phyloP scores from a whole-genome alignment of 1,140 invertebrate species.

The Wasmannia auropunctata region DNA sequence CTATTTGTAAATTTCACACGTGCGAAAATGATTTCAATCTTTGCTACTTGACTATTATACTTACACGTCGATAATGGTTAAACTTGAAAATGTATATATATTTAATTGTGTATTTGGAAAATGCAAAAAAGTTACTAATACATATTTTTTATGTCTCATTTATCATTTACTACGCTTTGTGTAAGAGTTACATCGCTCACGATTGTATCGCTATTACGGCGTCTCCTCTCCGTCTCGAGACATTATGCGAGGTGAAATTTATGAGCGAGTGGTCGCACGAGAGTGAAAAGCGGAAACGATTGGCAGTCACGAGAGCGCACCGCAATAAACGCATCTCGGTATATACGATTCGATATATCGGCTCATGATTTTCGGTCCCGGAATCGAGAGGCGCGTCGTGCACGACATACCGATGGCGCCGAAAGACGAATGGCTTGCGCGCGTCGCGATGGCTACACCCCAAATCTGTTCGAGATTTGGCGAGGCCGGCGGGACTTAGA shows the following conservation, averaged over 20 bases:
- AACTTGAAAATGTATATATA: background rate
- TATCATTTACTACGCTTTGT: background rate
- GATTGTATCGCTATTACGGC: background rate
- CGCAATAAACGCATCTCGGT: constrained; percentile 53
- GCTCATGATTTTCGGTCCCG: constrained; percentile 49
- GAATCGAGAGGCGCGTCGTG: constrained; percentile 60
- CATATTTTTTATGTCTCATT: background rate
- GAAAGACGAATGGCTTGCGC: constrained; percentile 70
- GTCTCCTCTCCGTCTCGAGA: background rate
- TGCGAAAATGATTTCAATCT: background rate
- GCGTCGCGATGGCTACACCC: constrained; percentile 69
- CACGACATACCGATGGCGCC: constrained; percentile 72
- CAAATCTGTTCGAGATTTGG: constrained; percentile 80
- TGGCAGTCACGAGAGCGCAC: constrained; percentile 42
- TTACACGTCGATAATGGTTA: background rate
- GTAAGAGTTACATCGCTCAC: background rate
- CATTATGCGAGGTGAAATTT: constrained; percentile 33
- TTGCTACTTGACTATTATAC: background rate
- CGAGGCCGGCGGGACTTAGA: constrained; percentile 76
- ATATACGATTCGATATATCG: constrained; percentile 57
- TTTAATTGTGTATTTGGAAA: background rate
- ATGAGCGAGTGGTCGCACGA: constrained; percentile 11
- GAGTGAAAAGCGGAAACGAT: constrained; percentile 39
- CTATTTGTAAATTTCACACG: background rate
- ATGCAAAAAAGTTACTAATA: background rate